Conservation (phyloP, 2,888 invertebrate species). For the Andrena fulva region DNA sequence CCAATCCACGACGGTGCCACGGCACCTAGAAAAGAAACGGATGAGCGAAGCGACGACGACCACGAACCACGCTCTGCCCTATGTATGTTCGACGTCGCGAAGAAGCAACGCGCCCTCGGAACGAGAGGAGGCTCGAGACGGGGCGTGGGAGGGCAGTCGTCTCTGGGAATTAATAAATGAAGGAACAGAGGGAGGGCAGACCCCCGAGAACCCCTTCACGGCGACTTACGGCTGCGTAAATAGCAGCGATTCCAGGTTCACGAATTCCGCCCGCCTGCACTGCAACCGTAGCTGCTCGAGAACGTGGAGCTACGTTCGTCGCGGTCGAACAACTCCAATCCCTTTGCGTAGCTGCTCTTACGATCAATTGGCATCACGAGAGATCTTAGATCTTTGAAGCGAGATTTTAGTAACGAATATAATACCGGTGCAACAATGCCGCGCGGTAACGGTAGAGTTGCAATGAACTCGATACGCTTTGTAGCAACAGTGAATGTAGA, state of each 20-base stretch:
- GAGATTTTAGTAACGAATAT: background rate
- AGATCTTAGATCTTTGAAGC: background rate
- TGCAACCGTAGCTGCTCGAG: background rate
- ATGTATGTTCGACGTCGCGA: conserved; percentile 52
- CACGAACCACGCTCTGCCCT: conserved; percentile 3
- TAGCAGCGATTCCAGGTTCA: conserved; percentile 13
- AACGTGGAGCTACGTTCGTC: no score
- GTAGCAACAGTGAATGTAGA: background rate
- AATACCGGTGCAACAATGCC: background rate
- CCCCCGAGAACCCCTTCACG: background rate
- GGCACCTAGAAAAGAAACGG: conserved; percentile 55
- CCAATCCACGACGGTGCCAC: conserved; percentile 42
- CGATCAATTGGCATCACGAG: background rate
- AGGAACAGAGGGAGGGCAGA: background rate
- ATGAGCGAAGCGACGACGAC: conserved; percentile 42
- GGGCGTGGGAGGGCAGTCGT: conserved; percentile 18
- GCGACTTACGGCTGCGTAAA: conserved; percentile 17
- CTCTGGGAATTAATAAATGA: conserved; percentile 63
- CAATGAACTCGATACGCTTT: background rate
- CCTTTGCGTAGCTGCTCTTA: background rate
- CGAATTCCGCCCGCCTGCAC: background rate
- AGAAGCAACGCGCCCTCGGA: conserved; percentile 5
- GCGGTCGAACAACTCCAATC: no score
- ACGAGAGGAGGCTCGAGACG: conserved; percentile 37
- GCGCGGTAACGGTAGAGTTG: background rate